Evolutionary conservation across 92 coral and sea anemone species (phyloP).

Genomic region (Zoanthus sansibaricus): DNA sequence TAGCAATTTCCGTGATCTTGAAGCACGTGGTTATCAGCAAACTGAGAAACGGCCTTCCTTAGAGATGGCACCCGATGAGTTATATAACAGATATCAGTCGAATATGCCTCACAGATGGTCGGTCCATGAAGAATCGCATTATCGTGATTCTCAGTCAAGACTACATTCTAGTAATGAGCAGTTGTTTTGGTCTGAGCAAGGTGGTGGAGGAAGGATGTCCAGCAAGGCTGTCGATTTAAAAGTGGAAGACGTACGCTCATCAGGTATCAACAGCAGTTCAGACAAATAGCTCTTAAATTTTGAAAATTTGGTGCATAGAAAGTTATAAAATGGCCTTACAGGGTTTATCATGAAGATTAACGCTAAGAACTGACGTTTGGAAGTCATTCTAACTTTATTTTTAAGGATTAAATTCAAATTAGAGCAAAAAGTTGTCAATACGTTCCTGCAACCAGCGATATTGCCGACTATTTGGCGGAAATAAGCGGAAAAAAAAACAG

Average conservation of each 20-base stretch:
- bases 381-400: too few relatives aligned
- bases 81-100: background rate
- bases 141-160: background rate
- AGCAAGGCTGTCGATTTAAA: constrained; percentile 7
- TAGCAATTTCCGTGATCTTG: background rate
- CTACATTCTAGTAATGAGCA: background rate
- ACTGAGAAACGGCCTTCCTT: background rate
- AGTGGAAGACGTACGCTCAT: constrained; percentile 10
- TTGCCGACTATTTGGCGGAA: too few relatives aligned
- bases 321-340: too few relatives aligned
- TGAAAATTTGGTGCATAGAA: too few relatives aligned
- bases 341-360: too few relatives aligned
- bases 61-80: background rate
- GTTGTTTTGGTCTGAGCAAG: constrained; percentile 26
- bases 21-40: background rate
- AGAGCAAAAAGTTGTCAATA: too few relatives aligned
- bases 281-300: too few relatives aligned
- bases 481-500: too few relatives aligned
- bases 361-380: too few relatives aligned
- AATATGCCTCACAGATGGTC: constrained; percentile 14
- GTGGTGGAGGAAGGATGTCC: constrained; percentile 17
- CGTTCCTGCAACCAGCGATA: too few relatives aligned
- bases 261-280: background rate
- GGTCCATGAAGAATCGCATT: background rate
- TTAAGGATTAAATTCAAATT: too few relatives aligned